Conservation (phyloP, 2,797 vertebrate genomes). For the Moxostoma hubbsi region DNA sequence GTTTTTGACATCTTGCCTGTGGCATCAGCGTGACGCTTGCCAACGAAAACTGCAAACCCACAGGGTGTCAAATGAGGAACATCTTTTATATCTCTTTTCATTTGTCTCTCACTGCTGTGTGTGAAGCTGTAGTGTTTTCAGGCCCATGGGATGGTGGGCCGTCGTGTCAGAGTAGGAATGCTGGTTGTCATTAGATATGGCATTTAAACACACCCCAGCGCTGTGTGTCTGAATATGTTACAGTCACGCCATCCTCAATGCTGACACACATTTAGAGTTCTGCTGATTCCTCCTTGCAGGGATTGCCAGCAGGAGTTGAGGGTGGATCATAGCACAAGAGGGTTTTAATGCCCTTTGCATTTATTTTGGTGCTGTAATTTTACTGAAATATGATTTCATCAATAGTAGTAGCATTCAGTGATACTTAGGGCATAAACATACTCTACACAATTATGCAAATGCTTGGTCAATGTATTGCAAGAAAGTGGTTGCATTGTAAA, state of each 20-base stretch:
- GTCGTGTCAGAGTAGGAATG: not conserved
- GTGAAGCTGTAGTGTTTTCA: not conserved
- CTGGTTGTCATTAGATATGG: constrained; percentile 17
- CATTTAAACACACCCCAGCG: constrained; percentile 30
- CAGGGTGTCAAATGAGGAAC: not conserved
- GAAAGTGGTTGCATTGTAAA: too few relatives aligned
- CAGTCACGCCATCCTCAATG: not conserved
- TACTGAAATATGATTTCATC: not conserved
- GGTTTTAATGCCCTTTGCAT: not conserved
- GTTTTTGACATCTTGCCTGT: not conserved
- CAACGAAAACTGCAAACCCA: not conserved
- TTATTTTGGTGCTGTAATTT: constrained; percentile 8
- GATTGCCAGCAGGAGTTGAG: not conserved
- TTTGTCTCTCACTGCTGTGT: not conserved
- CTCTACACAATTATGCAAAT: too few relatives aligned
- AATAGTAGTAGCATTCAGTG: not conserved
- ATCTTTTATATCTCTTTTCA: not conserved
- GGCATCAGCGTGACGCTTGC: not conserved
- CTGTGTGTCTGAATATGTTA: constrained; percentile 35
- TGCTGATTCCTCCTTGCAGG: not conserved
- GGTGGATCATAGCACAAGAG: not conserved
- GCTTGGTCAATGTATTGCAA: too few relatives aligned
- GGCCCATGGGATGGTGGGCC: not conserved
- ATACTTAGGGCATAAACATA: too few relatives aligned
- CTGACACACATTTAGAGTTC: not conserved